These are phyloP conservation scores for Caranx ignobilis DNA, from an alignment of 2,113 vertebrate species.

Conservation along the genomic window DNA sequence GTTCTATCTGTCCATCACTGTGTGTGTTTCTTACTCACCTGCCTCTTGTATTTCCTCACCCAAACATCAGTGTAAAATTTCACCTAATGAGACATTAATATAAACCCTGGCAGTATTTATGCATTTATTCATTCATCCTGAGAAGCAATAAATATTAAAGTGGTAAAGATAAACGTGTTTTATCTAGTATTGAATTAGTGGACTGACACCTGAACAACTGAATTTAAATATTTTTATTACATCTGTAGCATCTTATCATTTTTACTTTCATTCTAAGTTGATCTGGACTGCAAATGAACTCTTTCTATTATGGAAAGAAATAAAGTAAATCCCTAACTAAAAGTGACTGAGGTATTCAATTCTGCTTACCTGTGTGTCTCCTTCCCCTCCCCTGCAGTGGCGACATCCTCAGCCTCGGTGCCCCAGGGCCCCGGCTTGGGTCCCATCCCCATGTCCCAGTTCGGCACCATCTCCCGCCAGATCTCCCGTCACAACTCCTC, in stretches of 20 bases:
- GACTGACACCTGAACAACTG: no score
- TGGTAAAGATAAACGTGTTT: no score
- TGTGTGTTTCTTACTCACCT: not conserved
- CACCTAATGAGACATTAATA: no score
- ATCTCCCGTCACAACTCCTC: conserved; percentile 97
- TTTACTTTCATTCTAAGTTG: not conserved
- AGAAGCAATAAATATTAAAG: no score
- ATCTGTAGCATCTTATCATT: not conserved
- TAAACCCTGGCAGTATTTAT: no score
- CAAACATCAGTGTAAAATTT: no score
- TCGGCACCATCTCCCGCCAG: conserved; percentile 98
- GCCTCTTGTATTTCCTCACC: not conserved
- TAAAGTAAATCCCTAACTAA: no score
- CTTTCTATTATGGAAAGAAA: no score
- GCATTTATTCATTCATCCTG: not conserved
- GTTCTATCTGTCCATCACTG: not conserved
- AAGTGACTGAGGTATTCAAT: not conserved
- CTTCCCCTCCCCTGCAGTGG: conserved; percentile 77
- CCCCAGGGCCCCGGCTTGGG: conserved; percentile 89
- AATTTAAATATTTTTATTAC: no score
- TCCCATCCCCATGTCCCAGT: conserved; percentile 98
- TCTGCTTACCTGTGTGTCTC: not conserved
- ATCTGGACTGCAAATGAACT: not conserved
- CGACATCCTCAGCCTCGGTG: conserved; percentile 86
- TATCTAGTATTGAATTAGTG: no score